A percentile compares a stretch with the other conserved stretches of the same genome.
Evolutionary conservation across 2,888 invertebrate species (phyloP).

Genomic region (Marronus borbonicus): DNA sequence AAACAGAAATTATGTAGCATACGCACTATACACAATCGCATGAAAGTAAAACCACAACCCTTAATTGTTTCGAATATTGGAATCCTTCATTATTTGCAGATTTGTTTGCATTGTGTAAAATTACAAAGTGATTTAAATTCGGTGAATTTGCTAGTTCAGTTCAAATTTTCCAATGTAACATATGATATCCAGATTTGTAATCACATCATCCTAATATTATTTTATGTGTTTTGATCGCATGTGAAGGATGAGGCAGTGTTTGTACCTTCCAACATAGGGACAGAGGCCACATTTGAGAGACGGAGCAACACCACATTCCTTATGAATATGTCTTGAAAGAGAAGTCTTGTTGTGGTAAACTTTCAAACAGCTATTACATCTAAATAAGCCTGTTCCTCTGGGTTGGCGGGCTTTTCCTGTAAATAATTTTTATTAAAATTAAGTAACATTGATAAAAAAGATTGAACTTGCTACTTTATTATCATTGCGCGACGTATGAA

Average conservation of each 20-base stretch:
- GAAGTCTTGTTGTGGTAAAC: slow-evolving; percentile 48
- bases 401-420: slow-evolving; percentile 44
- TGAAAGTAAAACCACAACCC: no score
- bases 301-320: slow-evolving; percentile 52
- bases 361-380: slow-evolving; percentile 47
- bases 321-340: slow-evolving; percentile 46
- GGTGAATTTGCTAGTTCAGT: no score
- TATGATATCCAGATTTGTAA: no score
- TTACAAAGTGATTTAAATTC: no score
- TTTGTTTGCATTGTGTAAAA: no score
- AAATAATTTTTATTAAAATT: slow-evolving; percentile 15
- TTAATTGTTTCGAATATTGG: no score
- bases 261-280: slow-evolving; percentile 48
- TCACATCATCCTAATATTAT: not conserved
- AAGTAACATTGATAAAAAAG: not conserved
- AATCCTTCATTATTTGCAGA: no score
- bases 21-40: no score
- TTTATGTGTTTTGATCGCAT: slow-evolving; percentile 43
- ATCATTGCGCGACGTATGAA: no score
- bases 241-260: slow-evolving; percentile 42
- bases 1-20: no score
- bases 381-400: slow-evolving; percentile 42
- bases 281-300: slow-evolving; percentile 45
- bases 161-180: no score
- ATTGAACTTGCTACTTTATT: no score